Conservation (phyloP, 23 tunicate genomes). For the Oikopleura dioica region DNA sequence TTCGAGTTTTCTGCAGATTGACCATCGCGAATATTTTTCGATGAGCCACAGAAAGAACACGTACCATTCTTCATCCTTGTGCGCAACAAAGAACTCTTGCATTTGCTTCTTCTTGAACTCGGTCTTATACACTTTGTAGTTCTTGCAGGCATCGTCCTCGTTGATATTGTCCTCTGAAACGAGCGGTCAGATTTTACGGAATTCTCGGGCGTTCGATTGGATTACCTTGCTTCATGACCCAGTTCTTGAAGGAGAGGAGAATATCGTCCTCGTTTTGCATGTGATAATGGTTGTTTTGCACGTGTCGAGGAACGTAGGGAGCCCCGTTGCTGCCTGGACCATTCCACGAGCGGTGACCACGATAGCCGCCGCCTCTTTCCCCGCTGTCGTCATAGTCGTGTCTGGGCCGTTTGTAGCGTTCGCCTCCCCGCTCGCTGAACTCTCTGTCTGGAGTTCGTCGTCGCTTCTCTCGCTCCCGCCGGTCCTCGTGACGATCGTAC, state of each 20-base stretch:
- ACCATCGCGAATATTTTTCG: too few relatives aligned
- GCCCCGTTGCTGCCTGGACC: not conserved
- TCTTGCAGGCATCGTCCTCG: conserved; percentile 51
- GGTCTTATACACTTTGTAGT: conserved; percentile 63
- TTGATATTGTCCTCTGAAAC: conserved; percentile 11
- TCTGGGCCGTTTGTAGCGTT: not conserved
- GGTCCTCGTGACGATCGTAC: too few relatives aligned
- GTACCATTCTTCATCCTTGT: conserved; percentile 98
- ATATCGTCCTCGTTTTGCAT: not conserved
- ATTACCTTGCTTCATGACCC: conserved; percentile 13
- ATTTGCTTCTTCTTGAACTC: conserved; percentile 61
- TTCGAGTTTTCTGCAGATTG: not conserved
- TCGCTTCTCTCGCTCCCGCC: too few relatives aligned
- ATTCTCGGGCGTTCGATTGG: too few relatives aligned
- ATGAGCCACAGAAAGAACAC: not conserved
- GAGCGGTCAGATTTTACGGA: too few relatives aligned
- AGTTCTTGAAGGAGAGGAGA: conserved; percentile 3
- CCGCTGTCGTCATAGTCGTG: not conserved
- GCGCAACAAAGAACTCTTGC: conserved; percentile 86
- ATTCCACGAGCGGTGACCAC: not conserved
- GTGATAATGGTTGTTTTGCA: not conserved
- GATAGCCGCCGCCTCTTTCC: not conserved
- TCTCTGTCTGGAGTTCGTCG: not conserved
- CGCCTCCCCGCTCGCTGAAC: not conserved
- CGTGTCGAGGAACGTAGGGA: not conserved